Evolutionary conservation across 2,113 vertebrate genomes (phyloP).

Genomic region (Orycteropus afer): DNA sequence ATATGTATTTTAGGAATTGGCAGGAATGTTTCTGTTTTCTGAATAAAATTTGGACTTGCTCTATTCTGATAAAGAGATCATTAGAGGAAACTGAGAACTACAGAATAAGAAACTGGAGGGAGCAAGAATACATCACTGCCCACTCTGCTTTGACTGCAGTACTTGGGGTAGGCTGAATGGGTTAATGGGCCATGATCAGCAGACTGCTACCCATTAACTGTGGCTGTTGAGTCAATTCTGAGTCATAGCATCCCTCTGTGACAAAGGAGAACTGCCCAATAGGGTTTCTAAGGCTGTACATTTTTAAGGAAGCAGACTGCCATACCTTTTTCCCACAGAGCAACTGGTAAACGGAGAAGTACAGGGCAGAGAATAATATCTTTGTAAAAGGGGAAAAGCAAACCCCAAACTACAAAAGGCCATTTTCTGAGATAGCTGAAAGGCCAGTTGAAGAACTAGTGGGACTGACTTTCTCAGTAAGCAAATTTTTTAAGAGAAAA

Average conservation of each 20-base stretch:
- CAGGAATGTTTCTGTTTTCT: not conserved
- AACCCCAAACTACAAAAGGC: not conserved
- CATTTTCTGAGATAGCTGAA: not conserved
- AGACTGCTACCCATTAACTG: not conserved
- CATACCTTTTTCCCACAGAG: not conserved
- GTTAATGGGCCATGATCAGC: not conserved
- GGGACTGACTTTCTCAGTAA: not conserved
- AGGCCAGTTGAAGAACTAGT: not conserved
- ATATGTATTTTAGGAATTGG: not conserved
- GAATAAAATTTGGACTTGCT: not conserved
- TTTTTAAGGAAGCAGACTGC: not conserved
- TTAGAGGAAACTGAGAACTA: not conserved
- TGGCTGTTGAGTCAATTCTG: not conserved
- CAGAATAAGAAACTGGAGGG: not conserved
- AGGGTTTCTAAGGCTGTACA: not conserved
- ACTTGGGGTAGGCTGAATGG: not conserved
- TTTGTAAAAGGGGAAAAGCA: not conserved
- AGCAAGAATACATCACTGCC: not conserved
- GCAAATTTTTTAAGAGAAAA: slow-evolving; percentile 1
- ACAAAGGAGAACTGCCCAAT: not conserved
- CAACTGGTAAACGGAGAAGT: not conserved
- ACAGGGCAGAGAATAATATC: not conserved
- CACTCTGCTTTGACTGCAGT: not conserved
- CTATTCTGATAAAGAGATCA: not conserved
- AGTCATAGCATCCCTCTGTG: not conserved